These are phyloP conservation scores for Calcarius lapponicus DNA, from an alignment of 2,797 vertebrate species.

Conservation along the genomic window DNA sequence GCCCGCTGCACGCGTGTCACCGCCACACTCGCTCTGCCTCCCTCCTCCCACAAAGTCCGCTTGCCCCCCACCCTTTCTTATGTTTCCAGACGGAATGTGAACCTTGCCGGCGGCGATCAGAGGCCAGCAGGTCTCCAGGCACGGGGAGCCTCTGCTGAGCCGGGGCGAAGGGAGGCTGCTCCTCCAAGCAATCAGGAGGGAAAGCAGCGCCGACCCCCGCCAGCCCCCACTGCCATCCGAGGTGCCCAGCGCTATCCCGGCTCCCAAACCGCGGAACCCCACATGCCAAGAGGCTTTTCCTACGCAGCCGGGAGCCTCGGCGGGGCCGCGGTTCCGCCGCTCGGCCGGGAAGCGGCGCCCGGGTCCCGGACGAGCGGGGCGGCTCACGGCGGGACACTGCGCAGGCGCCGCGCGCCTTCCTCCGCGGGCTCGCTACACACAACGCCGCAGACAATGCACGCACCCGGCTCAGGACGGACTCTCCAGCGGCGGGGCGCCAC, in stretches of 20 bases:
- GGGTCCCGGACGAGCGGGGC: not conserved
- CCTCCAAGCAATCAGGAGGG: not conserved
- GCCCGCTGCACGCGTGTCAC: not conserved
- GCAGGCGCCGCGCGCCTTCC: not conserved
- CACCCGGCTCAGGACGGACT: not conserved
- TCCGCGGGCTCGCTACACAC: not conserved
- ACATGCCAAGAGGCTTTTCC: fast-evolving
- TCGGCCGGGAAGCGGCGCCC: not conserved
- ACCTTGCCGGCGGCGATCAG: fast-evolving
- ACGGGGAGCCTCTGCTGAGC: not conserved
- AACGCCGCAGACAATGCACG: not conserved
- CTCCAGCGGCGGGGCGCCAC: not conserved
- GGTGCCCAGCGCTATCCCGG: fast-evolving
- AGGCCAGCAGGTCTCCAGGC: not conserved
- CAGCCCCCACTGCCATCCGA: fast-evolving
- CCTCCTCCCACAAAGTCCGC: not conserved
- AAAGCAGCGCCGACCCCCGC: not conserved
- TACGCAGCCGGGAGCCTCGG: too few relatives aligned
- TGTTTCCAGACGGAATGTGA: fast-evolving
- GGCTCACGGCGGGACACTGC: not conserved
- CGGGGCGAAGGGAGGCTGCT: not conserved
- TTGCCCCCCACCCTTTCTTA: fast-evolving
- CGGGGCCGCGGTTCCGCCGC: too few relatives aligned
- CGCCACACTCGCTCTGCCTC: not conserved
- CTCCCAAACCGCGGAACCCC: not conserved